Percentiles rank a stretch among this genome's conserved stretches.
These are phyloP conservation scores for Vanessa atalanta DNA, from an alignment of 1,140 invertebrate genomes.

Conservation along the genomic window DNA sequence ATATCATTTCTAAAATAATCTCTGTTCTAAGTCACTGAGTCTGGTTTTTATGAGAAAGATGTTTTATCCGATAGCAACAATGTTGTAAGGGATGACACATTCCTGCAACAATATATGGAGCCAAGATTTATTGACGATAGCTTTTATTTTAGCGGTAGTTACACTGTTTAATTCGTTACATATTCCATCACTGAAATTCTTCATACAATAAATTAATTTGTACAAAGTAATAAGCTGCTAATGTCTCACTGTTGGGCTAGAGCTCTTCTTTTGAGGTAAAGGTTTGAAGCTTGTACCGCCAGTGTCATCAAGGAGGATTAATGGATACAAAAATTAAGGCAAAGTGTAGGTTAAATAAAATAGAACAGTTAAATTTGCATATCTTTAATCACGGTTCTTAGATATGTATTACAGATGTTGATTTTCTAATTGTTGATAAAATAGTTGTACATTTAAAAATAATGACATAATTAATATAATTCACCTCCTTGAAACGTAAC, in stretches of 20 bases:
- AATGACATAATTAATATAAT: background rate
- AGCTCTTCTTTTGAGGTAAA: too few species aligned
- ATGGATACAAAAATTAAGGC: too few species aligned
- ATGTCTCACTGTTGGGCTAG: background rate
- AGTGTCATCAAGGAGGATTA: too few species aligned
- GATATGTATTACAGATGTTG: background rate
- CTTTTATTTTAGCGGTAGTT: background rate
- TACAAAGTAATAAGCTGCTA: background rate
- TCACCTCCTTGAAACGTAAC: conserved; percentile 17
- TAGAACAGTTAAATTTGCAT: too few species aligned
- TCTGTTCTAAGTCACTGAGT: background rate
- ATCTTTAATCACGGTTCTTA: background rate
- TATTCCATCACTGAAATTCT: background rate
- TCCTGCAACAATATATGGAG: background rate
- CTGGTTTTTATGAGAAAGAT: background rate
- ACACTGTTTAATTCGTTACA: background rate
- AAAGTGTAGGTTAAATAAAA: too few species aligned
- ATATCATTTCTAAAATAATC: background rate
- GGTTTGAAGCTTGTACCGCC: too few species aligned
- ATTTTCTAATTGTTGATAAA: too few species aligned
- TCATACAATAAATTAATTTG: background rate
- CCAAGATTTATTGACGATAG: conserved; percentile 1
- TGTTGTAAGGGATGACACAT: background rate
- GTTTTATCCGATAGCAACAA: background rate
- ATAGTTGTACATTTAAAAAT: too few species aligned